Conservation (phyloP, 1,140 invertebrate genomes). For the Caenorhabditis remanei region DNA sequence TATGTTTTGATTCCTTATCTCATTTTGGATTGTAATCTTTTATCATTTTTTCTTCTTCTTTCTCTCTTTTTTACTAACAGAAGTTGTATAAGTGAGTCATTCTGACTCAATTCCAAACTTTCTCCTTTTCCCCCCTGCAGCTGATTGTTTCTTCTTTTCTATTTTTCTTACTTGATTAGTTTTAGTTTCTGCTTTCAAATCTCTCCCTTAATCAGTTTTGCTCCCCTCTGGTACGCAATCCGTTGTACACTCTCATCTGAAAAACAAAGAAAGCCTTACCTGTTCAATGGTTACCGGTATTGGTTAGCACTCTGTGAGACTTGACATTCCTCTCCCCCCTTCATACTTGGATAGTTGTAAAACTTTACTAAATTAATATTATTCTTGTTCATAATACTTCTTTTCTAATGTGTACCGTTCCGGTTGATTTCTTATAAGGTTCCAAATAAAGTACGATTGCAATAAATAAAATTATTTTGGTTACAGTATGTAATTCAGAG, state of each 20-base stretch:
- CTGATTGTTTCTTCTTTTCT: background rate
- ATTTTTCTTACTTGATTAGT: background rate
- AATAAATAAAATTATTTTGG: too few relatives aligned
- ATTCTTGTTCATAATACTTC: background rate
- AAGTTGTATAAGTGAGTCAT: background rate
- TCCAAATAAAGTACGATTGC: too few relatives aligned
- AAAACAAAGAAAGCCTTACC: slow-evolving; percentile 30
- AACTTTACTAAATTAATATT: background rate
- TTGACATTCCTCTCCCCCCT: slow-evolving; percentile 13
- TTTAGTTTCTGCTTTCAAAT: background rate
- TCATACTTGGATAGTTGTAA: too few relatives aligned
- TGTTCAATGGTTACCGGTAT: slow-evolving; percentile 20
- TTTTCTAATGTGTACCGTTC: too few relatives aligned
- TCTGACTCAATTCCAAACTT: too few relatives aligned
- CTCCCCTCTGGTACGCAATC: background rate
- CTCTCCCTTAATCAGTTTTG: slow-evolving; percentile 2
- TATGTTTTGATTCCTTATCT: too few relatives aligned
- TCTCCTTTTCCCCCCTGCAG: background rate
- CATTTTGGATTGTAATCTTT: background rate
- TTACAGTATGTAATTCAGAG: too few relatives aligned
- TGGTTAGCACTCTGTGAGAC: slow-evolving; percentile 37
- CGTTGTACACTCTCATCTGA: slow-evolving; percentile 26
- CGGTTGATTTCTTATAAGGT: too few relatives aligned
- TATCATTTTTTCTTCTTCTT: background rate
- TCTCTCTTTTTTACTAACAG: background rate